Evolutionary conservation across 2,113 vertebrate genomes (phyloP).

Genomic region (Chlorodrepanis virens): DNA sequence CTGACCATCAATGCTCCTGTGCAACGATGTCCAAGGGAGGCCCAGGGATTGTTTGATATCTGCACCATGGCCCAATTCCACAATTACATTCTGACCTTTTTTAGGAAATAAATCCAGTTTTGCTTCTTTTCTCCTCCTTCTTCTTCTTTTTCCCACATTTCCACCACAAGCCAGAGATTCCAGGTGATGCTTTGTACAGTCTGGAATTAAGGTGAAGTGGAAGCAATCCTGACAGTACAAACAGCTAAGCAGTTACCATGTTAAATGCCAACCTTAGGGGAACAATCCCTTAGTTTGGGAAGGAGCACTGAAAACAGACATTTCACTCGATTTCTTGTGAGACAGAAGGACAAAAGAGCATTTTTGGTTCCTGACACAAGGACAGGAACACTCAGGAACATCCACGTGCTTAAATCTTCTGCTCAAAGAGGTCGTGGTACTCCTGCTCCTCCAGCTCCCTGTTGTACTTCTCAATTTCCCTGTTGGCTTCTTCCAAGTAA

Average conservation of each 20-base stretch:
- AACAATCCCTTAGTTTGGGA: constrained; percentile 14
- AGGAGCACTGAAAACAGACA: constrained; percentile 26
- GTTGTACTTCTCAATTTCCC: constrained; percentile 90
- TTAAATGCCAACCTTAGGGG: constrained; percentile 47
- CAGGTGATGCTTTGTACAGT: constrained; percentile 46
- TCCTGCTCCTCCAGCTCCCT: constrained; percentile 86
- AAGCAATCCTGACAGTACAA: constrained; percentile 51
- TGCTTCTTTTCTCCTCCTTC: background rate
- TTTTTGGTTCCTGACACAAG: constrained; percentile 17
- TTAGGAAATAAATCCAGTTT: background rate
- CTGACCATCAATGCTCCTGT: background rate
- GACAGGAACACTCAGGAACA: background rate
- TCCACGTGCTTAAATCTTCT: constrained; percentile 57
- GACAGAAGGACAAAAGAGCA: constrained; percentile 25
- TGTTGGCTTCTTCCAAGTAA: constrained; percentile 88
- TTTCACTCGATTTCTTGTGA: constrained; percentile 28
- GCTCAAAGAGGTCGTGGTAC: constrained; percentile 88
- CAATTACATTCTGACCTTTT: background rate
- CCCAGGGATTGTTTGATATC: background rate
- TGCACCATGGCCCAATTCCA: background rate
- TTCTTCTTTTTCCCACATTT: background rate
- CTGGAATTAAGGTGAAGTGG: constrained; percentile 69
- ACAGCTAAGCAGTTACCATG: constrained; percentile 49
- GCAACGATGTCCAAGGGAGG: background rate
- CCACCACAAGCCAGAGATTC: constrained; percentile 49